phyloP scores from a whole-genome alignment of 2,113 vertebrate genomes.

The Tragelaphus scriptus region DNA sequence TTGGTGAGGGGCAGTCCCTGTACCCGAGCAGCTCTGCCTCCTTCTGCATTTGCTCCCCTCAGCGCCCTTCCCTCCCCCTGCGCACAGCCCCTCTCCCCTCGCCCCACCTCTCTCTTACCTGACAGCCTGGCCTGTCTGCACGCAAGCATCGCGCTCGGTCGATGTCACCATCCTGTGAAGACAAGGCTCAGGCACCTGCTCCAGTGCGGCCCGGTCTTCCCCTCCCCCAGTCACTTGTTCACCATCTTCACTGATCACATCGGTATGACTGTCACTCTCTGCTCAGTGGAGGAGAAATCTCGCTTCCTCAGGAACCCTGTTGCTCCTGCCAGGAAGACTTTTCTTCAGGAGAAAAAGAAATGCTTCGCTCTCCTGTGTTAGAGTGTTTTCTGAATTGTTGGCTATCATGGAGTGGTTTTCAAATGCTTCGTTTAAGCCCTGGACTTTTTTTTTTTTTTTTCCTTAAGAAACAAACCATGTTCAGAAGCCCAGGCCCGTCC shows the following conservation, averaged over 20 bases:
- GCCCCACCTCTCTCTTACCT: not conserved
- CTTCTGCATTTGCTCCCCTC: not conserved
- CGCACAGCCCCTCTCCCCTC: fast-evolving
- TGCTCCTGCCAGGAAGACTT: not conserved
- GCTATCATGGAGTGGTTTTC: too few species aligned
- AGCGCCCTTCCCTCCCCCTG: fast-evolving
- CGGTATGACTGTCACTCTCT: not conserved
- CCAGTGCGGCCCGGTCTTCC: not conserved
- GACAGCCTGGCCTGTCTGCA: not conserved
- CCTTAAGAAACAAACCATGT: not conserved
- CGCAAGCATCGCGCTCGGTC: fast-evolving
- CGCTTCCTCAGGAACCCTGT: not conserved
- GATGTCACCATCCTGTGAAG: not conserved
- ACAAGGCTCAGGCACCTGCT: not conserved
- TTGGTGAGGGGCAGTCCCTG: not conserved
- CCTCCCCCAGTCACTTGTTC: not conserved
- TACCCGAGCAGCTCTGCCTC: not conserved
- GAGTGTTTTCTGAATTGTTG: not conserved
- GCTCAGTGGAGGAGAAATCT: not conserved
- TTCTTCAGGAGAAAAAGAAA: not conserved
- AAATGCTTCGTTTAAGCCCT: too few species aligned
- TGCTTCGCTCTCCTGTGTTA: not conserved
- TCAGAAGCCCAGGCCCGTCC: not conserved
- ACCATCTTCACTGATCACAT: not conserved
- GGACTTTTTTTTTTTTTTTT: not conserved